phyloP scores from a whole-genome alignment of 2,888 invertebrate genomes.

The Steinernema carpocapsae region DNA sequence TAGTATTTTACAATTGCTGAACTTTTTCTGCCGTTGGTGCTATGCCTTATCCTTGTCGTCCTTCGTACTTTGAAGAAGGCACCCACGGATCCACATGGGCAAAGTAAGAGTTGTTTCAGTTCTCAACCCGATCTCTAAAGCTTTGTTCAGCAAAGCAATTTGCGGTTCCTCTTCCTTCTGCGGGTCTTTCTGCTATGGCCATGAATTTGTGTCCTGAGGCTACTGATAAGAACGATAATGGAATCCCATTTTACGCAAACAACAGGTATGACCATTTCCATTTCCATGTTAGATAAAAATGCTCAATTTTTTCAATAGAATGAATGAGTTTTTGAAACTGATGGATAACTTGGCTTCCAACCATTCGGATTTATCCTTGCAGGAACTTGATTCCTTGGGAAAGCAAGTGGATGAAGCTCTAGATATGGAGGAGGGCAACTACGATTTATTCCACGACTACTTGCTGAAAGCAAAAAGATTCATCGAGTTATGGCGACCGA shows the following conservation, averaged over 20 bases:
- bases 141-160: neutral
- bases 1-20: neutral
- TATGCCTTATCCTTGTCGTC: neutral
- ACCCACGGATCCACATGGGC: neutral
- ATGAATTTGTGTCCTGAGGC: neutral
- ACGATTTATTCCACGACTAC: too few relatives aligned
- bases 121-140: neutral
- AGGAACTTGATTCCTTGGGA: too few relatives aligned
- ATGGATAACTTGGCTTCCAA: neutral
- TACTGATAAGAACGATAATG: neutral
- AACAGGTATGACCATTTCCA: constrained; percentile 15
- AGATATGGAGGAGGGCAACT: too few relatives aligned
- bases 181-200: neutral
- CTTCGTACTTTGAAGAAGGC: neutral
- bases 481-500: too few relatives aligned
- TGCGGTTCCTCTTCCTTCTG: neutral
- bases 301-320: neutral
- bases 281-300: neutral
- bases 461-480: too few relatives aligned
- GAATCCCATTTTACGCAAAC: neutral
- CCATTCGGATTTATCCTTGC: too few relatives aligned
- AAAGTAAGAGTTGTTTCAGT: neutral
- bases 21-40: neutral
- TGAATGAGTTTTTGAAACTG: neutral
- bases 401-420: too few relatives aligned